Base-by-base conservation (phyloP, 1,140 invertebrate genomes). In the Euwallacea fornicatus region DNA sequence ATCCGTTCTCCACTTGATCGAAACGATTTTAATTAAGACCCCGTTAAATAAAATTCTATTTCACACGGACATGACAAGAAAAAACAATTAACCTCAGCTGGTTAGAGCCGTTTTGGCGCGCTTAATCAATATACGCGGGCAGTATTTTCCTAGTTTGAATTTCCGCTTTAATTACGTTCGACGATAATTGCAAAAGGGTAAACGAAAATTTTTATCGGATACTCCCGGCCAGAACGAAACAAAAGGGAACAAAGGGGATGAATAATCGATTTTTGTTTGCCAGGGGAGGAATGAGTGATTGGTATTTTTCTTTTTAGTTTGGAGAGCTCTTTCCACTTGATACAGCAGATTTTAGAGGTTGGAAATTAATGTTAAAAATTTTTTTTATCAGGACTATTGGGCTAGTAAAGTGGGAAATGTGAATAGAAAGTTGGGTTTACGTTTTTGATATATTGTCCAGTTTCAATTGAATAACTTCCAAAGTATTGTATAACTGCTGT, bases 391-490 rank as follows among this genome's bases (percentile, higher is more conserved):
- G 21, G 21, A 33, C 21, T 33, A 33, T 33, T 1, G 21, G 21
- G 21, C 21, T 4, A 33, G 21, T 33, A 33, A 33, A 33, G 1
- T 33, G 21, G 21, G 21, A n/a, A n/a, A n/a, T 33, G 21, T 33
- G 21, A 33, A 33, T 33, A 33, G 21, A 33, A 33, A 33, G 21
- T 33, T 33, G 21, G 21, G 21, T 33, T 13, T 50, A 50, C 46
- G 11, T 63, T 55, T 73, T 73, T 41, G 74, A 69, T 16, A 78
- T 70, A 46, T 69, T 70, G 72, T 81, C 80, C 58, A 81, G 66
- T 67, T 76, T 78, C 60, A 75, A 75, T 66, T 81, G 80, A 55
- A 80, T 76, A 53, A 59, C 74, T 74, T 81, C 80, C n/a, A 81
- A 71, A 15, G 74, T 76, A 63, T 73, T 77, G 64, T 79, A 81